These are phyloP conservation scores for Pocota personata DNA, from an alignment of 2,888 invertebrate genomes.

Conservation along the genomic window DNA sequence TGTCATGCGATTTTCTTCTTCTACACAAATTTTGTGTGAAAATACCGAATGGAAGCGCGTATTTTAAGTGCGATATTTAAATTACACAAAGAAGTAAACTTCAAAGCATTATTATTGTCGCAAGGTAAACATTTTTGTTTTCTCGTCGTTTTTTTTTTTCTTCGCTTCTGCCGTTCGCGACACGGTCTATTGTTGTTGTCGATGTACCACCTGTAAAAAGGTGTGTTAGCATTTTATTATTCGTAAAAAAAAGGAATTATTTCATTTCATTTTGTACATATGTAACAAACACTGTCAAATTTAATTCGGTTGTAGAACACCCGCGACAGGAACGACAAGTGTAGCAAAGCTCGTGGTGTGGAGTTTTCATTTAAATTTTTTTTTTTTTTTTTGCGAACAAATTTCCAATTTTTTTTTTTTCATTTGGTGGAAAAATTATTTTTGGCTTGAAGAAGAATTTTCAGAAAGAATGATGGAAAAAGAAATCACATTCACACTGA, in stretches of 20 bases:
- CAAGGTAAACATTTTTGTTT: constrained; percentile 23
- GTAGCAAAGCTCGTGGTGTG: not conserved
- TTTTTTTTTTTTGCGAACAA: constrained; percentile 3
- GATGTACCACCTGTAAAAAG: constrained; percentile 25
- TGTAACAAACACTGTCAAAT: not conserved
- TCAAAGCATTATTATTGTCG: constrained; percentile 13
- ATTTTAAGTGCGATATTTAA: constrained; percentile 9
- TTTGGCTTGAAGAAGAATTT: not conserved
- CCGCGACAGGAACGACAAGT: constrained; percentile 8
- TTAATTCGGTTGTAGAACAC: constrained; percentile 1
- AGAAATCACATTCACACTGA: constrained; percentile 11
- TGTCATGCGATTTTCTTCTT: constrained; percentile 30
- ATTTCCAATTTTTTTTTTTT: not conserved
- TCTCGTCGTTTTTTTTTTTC: not conserved
- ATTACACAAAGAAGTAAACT: constrained; percentile 31
- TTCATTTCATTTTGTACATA: not conserved
- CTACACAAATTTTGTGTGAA: not conserved
- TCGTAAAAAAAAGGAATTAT: not conserved
- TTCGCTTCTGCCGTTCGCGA: not conserved
- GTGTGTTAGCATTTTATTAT: constrained; percentile 19
- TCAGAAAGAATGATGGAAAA: not conserved
- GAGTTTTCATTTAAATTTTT: not conserved
- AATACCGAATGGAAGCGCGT: not conserved
- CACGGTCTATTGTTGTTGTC: not conserved
- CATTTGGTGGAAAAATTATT: constrained; percentile 15